Percentiles rank a stretch among this genome's conserved stretches.
phyloP scores from a whole-genome alignment of 2,888 invertebrate genomes.

The Cantharis nigra region DNA sequence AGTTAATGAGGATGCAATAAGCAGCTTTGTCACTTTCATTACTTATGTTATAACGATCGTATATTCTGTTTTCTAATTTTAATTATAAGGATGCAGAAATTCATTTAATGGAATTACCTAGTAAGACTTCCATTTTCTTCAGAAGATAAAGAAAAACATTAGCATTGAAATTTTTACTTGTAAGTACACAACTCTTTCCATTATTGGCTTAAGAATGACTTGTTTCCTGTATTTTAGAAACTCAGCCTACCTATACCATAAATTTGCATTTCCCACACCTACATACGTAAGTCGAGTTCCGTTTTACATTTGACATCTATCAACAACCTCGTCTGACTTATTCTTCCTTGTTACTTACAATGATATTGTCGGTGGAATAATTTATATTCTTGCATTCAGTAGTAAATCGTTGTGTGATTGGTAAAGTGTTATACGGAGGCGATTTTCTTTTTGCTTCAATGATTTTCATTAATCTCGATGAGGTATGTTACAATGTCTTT shows the following conservation, averaged over 20 bases:
- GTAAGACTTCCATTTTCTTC: background rate
- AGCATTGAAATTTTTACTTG: background rate
- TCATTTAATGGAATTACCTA: background rate
- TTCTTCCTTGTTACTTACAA: conserved; percentile 22
- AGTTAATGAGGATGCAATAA: background rate
- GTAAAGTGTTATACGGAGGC: conserved; percentile 30
- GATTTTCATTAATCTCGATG: conserved; percentile 21
- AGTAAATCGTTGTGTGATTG: conserved; percentile 34
- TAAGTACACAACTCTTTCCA: background rate
- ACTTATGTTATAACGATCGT: background rate
- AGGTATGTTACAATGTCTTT: conserved; percentile 1
- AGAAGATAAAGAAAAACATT: background rate
- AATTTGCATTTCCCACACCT: conserved; percentile 3
- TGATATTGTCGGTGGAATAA: conserved; percentile 25
- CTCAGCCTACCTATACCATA: background rate
- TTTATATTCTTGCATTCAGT: conserved; percentile 28
- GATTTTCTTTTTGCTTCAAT: conserved; percentile 28
- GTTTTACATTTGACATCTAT: conserved; percentile 31
- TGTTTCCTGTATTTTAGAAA: background rate
- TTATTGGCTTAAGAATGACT: background rate
- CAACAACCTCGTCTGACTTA: conserved; percentile 37
- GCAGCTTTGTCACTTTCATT: background rate
- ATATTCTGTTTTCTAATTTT: background rate
- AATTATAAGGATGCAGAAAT: background rate
- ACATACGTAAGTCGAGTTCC: background rate